Conservation (phyloP, 2,797 vertebrate species). For the Aldrovandia affinis region DNA sequence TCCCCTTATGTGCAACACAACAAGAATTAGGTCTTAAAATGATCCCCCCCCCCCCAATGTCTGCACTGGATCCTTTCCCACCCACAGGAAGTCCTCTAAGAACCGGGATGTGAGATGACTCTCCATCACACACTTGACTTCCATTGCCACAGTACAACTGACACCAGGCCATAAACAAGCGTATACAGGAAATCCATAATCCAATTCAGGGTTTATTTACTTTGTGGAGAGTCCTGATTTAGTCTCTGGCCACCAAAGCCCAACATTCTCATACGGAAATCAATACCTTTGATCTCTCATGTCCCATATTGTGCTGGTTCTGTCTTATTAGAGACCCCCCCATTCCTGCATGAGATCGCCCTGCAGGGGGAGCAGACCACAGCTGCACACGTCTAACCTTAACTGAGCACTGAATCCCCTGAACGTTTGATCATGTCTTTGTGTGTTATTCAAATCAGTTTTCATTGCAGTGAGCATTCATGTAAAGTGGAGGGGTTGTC, state of each 20-base stretch:
- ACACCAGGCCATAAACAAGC: slow-evolving; percentile 2
- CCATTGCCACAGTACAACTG: background rate
- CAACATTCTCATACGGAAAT: background rate
- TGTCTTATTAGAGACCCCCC: background rate
- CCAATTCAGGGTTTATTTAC: slow-evolving; percentile 11
- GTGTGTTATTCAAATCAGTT: background rate
- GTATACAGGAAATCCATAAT: slow-evolving; percentile 14
- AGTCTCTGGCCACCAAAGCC: background rate
- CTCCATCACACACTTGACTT: slow-evolving; percentile 12
- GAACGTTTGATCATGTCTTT: background rate
- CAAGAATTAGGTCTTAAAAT: background rate
- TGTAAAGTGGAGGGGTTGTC: background rate
- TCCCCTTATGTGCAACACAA: background rate
- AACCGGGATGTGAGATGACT: background rate
- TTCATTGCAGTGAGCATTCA: background rate
- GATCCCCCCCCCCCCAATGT: background rate
- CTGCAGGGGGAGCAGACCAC: background rate
- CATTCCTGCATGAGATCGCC: background rate
- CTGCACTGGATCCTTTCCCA: background rate
- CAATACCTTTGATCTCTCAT: slow-evolving; percentile 9
- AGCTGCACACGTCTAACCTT: background rate
- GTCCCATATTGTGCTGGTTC: background rate
- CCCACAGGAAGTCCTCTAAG: background rate
- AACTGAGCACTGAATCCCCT: background rate
- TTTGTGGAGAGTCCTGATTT: background rate